Evolutionary conservation across 2,888 invertebrate genomes (phyloP).

Genomic region (Tuberolachnus salignus): DNA sequence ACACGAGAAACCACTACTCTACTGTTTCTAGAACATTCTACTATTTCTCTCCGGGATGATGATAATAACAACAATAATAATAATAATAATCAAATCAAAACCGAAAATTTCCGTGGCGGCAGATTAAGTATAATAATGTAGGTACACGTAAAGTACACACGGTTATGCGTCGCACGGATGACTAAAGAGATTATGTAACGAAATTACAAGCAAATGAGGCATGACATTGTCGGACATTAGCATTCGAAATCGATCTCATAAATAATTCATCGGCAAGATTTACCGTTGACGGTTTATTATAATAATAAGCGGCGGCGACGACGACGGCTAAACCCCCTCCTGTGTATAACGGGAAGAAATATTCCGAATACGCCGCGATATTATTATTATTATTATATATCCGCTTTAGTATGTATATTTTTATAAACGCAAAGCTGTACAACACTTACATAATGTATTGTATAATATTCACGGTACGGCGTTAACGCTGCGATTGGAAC

Average conservation of each 20-base stretch:
- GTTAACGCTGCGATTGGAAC: conserved; percentile 23
- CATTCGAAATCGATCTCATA: conserved; percentile 55
- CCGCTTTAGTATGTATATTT: not conserved
- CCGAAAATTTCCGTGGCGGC: not conserved
- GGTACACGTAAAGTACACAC: not conserved
- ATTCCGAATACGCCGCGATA: conserved; percentile 28
- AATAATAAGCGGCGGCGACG: conserved; percentile 31
- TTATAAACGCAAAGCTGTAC: too few species aligned
- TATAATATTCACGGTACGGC: not conserved
- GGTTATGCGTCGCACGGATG: not conserved
- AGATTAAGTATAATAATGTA: not conserved
- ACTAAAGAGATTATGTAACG: conserved; percentile 42
- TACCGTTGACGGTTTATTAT: conserved; percentile 48
- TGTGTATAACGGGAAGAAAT: conserved; percentile 31
- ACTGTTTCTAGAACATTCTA: too few species aligned
- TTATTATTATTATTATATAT: conserved; percentile 11
- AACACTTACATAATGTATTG: not conserved
- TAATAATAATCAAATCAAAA: too few species aligned
- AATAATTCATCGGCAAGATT: conserved; percentile 55
- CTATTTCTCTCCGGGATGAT: too few species aligned
- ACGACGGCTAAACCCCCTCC: conserved; percentile 40
- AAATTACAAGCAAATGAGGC: conserved; percentile 55
- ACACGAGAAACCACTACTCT: too few species aligned
- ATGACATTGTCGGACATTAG: conserved; percentile 48
- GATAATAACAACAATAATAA: too few species aligned